These are phyloP conservation scores for Cryptoblepharus egeriae DNA, from an alignment of 2,797 vertebrate genomes.

Conservation along the genomic window DNA sequence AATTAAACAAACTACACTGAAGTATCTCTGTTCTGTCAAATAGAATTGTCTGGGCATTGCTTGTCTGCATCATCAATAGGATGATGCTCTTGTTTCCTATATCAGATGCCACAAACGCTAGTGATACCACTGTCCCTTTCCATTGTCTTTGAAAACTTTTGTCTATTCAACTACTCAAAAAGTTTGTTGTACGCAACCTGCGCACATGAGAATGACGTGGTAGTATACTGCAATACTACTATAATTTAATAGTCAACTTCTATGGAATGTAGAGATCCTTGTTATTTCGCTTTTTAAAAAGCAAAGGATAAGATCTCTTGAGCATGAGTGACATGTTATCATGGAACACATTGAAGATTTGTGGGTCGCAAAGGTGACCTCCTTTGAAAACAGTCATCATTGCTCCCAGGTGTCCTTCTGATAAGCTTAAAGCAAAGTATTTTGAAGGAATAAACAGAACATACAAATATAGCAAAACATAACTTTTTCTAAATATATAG, in stretches of 20 bases:
- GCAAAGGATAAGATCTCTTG: conserved; percentile 10
- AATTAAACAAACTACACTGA: too few species aligned
- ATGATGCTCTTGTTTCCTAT: too few species aligned
- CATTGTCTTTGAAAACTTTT: too few species aligned
- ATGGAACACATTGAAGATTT: conserved; percentile 16
- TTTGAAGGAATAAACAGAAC: not conserved
- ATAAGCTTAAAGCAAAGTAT: conserved; percentile 1
- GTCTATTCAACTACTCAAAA: too few species aligned
- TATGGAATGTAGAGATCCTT: conserved; percentile 1
- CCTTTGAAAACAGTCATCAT: conserved; percentile 4
- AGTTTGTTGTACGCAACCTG: too few species aligned
- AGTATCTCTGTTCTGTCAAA: too few species aligned
- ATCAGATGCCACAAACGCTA: too few species aligned
- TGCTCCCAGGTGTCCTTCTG: not conserved
- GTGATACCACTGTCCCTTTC: too few species aligned
- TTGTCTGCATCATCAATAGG: too few species aligned
- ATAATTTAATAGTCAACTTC: not conserved
- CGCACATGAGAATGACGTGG: not conserved
- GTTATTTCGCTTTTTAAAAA: not conserved
- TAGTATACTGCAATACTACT: not conserved
- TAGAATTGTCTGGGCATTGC: too few species aligned
- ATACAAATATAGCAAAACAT: not conserved
- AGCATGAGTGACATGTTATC: not conserved
- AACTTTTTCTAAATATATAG: not conserved
- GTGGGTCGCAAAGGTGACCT: not conserved